Evolutionary conservation across 1,140 invertebrate genomes (phyloP), one percentile per base, ranked within the genome.

Genomic region (Drosophila subpulchrella): DNA sequence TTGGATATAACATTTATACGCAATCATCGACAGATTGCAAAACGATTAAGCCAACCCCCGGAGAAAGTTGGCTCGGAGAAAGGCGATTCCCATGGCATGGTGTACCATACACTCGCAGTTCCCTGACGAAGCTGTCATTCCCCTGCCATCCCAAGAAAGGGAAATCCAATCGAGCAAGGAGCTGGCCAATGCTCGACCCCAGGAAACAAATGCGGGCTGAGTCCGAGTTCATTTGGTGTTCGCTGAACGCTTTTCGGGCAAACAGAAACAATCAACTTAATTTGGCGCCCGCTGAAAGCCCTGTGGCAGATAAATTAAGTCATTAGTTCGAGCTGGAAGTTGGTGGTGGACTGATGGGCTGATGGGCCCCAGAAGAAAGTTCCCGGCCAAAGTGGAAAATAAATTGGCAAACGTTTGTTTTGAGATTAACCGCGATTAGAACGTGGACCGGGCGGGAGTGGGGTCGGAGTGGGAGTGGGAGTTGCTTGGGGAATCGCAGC

Each of bases 361-460:
- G 27, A 6, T 24, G 62, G 61, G 46, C 57, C 13, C 12, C 13
- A 27, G 42, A 61, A 51, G 65, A 88, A 88, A 88, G 66, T 78
- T 88, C 50, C 61, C 60, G 44, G 62, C 62, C 57, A 91, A 91
- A 91, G 89, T 91, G 90, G 90, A 91, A 91, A 90, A 91, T 91
- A 91, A 91, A 91, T 91, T 91, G 90, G 81, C 75, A 82, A 91
- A 91, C 90, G 90, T 91, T 91, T 91, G 90, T 91, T 91, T 88
- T 85, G 81, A 91, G 90, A 91, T 91, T 91, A 91, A 91, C 90
- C 90, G 90, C 90, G 90, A 91, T 91, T 91, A 91, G 90, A 82
- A 66, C 47, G 61, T 53, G 56, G 68, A 34, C 15, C 47, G 5
- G 5, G 8, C n/a, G n/a, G n/a, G n/a, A n/a, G n/a, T n/a, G n/a